Percentiles rank a stretch among this genome's conserved stretches.
Evolutionary conservation across 1,140 invertebrate species (phyloP).

Genomic region (Caenorhabditis remanei): DNA sequence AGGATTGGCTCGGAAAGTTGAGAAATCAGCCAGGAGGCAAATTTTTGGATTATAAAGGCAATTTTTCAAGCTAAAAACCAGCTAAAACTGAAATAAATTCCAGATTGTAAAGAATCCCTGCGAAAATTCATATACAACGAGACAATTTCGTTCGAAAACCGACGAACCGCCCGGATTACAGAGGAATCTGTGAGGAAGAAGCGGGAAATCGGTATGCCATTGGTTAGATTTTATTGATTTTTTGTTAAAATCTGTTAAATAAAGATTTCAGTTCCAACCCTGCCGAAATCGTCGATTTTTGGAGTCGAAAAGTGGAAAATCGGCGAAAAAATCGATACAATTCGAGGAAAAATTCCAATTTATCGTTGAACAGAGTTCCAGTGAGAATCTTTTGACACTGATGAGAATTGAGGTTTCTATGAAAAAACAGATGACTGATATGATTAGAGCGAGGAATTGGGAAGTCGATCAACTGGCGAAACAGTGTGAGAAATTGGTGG

Average conservation of each 20-base stretch:
- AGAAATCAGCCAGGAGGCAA: neutral
- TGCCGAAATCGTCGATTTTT: neutral
- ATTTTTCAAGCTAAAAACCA: neutral
- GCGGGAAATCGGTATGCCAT: slow-evolving; percentile 21
- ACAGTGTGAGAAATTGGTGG: slow-evolving; percentile 34
- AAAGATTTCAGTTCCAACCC: slow-evolving; percentile 39
- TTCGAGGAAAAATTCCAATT: slow-evolving; percentile 36
- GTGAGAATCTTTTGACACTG: slow-evolving; percentile 18
- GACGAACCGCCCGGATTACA: neutral
- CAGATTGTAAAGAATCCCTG: slow-evolving; percentile 10
- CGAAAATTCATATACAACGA: neutral
- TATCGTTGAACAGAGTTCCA: slow-evolving; percentile 31
- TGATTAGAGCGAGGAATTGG: slow-evolving; percentile 45
- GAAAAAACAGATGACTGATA: slow-evolving; percentile 55
- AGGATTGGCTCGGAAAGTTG: slow-evolving; percentile 16
- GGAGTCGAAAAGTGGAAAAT: neutral
- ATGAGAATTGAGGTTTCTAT: slow-evolving; percentile 32
- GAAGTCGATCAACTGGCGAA: slow-evolving; percentile 40
- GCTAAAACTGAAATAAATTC: too few relatives aligned
- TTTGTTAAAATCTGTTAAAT: neutral
- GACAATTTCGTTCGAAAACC: neutral
- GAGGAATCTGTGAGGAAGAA: neutral
- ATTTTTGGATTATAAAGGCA: slow-evolving; percentile 29
- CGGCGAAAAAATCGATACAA: neutral
- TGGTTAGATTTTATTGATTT: neutral